Evolutionary conservation across 2,888 invertebrate genomes (phyloP), one percentile per base, ranked within the genome.

Genomic region (Anticlea derivata): DNA sequence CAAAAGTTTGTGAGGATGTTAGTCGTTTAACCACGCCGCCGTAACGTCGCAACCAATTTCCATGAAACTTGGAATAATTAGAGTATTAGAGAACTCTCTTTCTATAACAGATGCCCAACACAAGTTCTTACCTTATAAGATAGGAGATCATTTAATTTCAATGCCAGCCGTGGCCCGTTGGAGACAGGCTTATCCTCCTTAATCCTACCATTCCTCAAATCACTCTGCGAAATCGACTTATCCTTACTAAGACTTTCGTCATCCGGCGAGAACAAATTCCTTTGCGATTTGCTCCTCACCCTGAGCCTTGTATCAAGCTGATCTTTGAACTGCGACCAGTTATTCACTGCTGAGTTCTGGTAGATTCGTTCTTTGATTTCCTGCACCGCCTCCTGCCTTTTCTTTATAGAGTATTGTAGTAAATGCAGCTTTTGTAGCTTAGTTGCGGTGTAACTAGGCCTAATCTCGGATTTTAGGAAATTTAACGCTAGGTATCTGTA

Each of bases 321-420:
- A 1, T 79, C 78, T 0, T 69, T 60, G 1, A 64, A 59, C 2
- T 35, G 37, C 0, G 74, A 58, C 65, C 75, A 73, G 49, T 80
- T 77, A 0, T 75, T 71, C 13, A 91, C 63, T 0, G 91, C 87
- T 0, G 89, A 90, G 53, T 86, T 91, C 46, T 84, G 80, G 39
- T 87, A 88, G 29, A 91, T 91, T 20, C 80, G 77, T 55, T 88
- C 87, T 44, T 91, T 91, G 12, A 91, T 84, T 13, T 89, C 91
- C 44, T 92, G 87, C 0, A 93, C 93, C 4, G 94, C 94, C 13
- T 93, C 92, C 30, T 92, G 91, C 45, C 92, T 92, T 65, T 94
- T 94, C 73, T 94, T 94, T 50, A 95, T 93, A 2, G 93, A 92
- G 58, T 95, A 93, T 86, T 96, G 95, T 8, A 94, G 78, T 29